phyloP scores from a whole-genome alignment of 1,140 invertebrate species.

The Habropoda laboriosa region DNA sequence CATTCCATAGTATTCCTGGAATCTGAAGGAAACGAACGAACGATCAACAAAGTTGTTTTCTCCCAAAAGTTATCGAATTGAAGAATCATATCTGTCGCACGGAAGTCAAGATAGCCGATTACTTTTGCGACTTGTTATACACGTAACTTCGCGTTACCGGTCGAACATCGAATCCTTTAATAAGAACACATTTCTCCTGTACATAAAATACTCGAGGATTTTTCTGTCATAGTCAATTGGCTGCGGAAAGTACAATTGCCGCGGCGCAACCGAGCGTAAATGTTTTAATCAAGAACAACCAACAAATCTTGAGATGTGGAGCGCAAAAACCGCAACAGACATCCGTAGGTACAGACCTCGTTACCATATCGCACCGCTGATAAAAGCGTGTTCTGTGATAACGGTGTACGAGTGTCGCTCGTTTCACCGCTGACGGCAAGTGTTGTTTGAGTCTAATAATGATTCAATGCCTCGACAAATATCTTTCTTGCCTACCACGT shows the following conservation, averaged over 20 bases:
- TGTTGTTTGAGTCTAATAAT: slow-evolving; percentile 41
- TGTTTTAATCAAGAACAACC: slow-evolving; percentile 48
- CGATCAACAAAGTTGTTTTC: no score
- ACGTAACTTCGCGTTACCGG: no score
- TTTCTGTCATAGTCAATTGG: not conserved
- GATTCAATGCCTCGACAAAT: not conserved
- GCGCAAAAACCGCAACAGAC: slow-evolving; percentile 46
- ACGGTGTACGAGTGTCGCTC: slow-evolving; percentile 33
- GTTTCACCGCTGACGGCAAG: slow-evolving; percentile 38
- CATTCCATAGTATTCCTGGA: no score
- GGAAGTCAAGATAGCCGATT: no score
- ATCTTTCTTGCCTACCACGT: not conserved
- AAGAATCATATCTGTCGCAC: no score
- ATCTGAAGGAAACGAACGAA: no score
- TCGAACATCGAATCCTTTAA: no score
- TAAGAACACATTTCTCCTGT: no score
- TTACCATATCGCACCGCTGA: slow-evolving; percentile 53
- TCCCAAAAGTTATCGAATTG: no score
- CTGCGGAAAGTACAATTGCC: slow-evolving; percentile 16
- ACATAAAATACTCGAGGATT: not conserved
- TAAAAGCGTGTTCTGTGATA: slow-evolving; percentile 61
- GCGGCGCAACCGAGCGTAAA: slow-evolving; percentile 32
- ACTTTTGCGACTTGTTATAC: no score
- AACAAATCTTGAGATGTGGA: slow-evolving; percentile 29
- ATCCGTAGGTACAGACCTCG: slow-evolving; percentile 55